phyloP scores from a whole-genome alignment of 2,797 vertebrate genomes.

The Tragopan temminckii region DNA sequence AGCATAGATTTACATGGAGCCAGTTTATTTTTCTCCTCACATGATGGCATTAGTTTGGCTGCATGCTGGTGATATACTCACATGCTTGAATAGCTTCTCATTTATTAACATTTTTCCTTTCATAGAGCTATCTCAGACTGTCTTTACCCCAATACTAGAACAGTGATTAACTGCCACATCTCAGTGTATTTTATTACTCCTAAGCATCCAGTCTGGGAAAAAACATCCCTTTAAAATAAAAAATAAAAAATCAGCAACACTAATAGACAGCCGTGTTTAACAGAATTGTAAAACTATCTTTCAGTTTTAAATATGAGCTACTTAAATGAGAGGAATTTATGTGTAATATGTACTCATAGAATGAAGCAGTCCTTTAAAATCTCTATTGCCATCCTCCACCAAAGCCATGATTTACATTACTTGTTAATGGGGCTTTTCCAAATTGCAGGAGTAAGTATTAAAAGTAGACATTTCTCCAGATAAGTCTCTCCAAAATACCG shows the following conservation, averaged over 20 bases:
- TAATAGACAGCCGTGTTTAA: not conserved
- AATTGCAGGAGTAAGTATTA: not conserved
- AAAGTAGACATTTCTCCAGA: not conserved
- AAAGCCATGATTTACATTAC: not conserved
- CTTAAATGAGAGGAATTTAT: not conserved
- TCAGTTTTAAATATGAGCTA: not conserved
- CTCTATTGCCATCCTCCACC: not conserved
- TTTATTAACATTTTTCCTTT: not conserved
- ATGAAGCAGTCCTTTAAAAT: not conserved
- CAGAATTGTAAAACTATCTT: not conserved
- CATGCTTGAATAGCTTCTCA: not conserved
- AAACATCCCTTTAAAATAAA: not conserved
- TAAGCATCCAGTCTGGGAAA: not conserved
- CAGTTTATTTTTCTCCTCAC: not conserved
- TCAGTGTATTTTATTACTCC: not conserved
- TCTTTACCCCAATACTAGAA: not conserved
- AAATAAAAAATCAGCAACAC: not conserved
- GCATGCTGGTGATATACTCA: not conserved
- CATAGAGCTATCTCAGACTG: not conserved
- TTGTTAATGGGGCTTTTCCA: rapidly evolving
- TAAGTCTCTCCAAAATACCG: not conserved
- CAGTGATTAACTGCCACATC: not conserved
- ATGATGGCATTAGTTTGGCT: not conserved
- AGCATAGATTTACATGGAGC: not conserved
- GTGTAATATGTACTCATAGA: not conserved